These are phyloP conservation scores for Benthosema pterotum DNA, from an alignment of 2,797 vertebrate species.

Conservation along the genomic window DNA sequence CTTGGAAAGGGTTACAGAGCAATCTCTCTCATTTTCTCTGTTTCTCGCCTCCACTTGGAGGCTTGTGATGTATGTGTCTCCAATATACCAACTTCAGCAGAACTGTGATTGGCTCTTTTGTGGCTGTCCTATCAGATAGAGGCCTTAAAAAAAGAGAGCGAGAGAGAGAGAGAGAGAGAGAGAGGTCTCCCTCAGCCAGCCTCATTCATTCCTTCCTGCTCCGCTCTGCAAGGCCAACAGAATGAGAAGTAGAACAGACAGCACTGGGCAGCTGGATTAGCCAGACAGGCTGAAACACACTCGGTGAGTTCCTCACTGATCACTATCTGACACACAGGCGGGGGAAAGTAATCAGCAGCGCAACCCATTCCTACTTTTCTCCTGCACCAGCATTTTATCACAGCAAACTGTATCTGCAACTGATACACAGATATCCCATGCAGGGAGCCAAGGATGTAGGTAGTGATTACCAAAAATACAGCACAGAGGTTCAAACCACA, in stretches of 20 bases:
- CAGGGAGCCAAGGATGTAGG: constrained; percentile 38
- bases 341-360: constrained; percentile 62
- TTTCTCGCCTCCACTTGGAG: constrained; percentile 38
- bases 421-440: constrained; percentile 54
- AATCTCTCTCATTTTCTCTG: constrained; percentile 36
- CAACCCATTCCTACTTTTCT: constrained; percentile 52
- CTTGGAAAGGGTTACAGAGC: constrained; percentile 14
- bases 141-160: constrained; percentile 42
- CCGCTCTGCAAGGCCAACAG: constrained; percentile 31
- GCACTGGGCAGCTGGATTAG: constrained; percentile 45
- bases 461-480: constrained; percentile 50
- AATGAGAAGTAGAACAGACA: constrained; percentile 51
- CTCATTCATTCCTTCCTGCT: constrained; percentile 39
- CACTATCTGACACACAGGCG: constrained; percentile 59
- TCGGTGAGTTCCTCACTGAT: constrained; percentile 51
- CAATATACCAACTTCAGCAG: constrained; percentile 61
- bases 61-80: constrained; percentile 58
- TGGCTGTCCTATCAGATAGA: constrained; percentile 59
- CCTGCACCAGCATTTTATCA: constrained; percentile 64
- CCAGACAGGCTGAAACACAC: constrained; percentile 47
- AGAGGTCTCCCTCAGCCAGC: constrained; percentile 45
- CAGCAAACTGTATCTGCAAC: constrained; percentile 61
- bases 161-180: not conserved
- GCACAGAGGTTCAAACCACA: constrained; percentile 44
- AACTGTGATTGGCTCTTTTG: constrained; percentile 65